phyloP scores from a whole-genome alignment of 35 echinoderm and acorn worm genomes.

The Heliocidaris tuberculata region DNA sequence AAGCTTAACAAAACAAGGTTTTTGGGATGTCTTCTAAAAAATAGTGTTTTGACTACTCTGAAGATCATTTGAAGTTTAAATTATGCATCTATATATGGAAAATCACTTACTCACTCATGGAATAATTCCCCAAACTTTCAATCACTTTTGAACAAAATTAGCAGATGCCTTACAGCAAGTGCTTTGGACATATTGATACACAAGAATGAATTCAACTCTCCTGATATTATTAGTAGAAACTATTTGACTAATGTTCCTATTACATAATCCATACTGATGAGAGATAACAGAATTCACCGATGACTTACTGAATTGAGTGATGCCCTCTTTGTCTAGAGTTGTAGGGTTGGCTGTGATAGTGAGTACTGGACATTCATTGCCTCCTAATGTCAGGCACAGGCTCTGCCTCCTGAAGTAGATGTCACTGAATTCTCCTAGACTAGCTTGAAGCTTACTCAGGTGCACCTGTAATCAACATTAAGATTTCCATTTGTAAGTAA shows the following conservation, averaged over 20 bases:
- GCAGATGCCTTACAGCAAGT: too few species aligned
- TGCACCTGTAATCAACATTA: conserved; percentile 62
- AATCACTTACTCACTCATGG: too few species aligned
- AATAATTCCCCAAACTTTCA: too few species aligned
- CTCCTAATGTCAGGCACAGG: conserved; percentile 73
- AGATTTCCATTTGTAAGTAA: background rate
- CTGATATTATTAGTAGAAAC: too few species aligned
- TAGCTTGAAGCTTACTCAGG: conserved; percentile 73
- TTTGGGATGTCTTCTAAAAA: background rate
- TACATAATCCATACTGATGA: too few species aligned
- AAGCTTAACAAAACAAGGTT: too few species aligned
- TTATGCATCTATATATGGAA: too few species aligned
- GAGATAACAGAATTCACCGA: background rate
- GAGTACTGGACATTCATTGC: conserved; percentile 75
- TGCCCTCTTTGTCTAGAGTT: conserved; percentile 71
- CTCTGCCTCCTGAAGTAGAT: conserved; percentile 80
- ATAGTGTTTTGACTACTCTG: too few species aligned
- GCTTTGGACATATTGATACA: too few species aligned
- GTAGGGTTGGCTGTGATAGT: conserved; percentile 86
- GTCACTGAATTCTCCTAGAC: conserved; percentile 72
- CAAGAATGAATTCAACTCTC: too few species aligned
- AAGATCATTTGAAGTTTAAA: background rate
- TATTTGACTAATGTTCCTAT: too few species aligned
- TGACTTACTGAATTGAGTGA: conserved; percentile 92
- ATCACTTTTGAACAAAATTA: too few species aligned